Evolutionary conservation across 2,888 invertebrate species (phyloP), one percentile per base, ranked within the genome.

Genomic region (Hypercompe scribonia): DNA sequence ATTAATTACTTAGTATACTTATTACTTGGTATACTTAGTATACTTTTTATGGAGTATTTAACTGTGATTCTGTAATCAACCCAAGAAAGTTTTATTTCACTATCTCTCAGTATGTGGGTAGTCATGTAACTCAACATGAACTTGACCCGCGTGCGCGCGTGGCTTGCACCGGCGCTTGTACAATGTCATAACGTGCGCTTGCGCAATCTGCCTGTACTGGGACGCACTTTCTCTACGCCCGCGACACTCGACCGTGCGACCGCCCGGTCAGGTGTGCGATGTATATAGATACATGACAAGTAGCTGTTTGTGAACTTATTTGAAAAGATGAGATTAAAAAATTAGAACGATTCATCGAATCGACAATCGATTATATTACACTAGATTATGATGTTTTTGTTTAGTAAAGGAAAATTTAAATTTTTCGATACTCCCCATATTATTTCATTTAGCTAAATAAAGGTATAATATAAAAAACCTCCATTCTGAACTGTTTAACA

Each of bases 211-310:
- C 54, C 50, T 71, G 76, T 73, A 76, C 71, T 81, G 87, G 87
- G 88, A 86, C 86, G 84, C 78, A 83, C 89, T 89, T 89, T 90
- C 89, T 85, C 88, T 75, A 76, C 61, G 54, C 39, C 50, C 8
- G 42, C 70, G 68, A 39, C 54, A 31, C 67, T n/a, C 31, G 54
- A 58, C 68, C 65, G 50, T 54, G 46, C 31, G 68, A 36, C 66
- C 50, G 65, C 46, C 61, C 70, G 28, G 39, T 39, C 65, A 65
- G 63, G 34, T 58, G 36, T 64, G 72, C 71, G 69, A 67, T 69
- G 39, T 39, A 58, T 63, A 65, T 33, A 36, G 28, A 54, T 33
- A 70, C 67, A 63, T 21, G 50, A 11, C 24, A 31, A 70, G 68
- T 68, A 67, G 70, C 54, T 64, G 39, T 36, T 64, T 50, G 65